Percentiles rank a stretch among this genome's conserved stretches.
phyloP scores from a whole-genome alignment of 2,797 vertebrate species.

The Melanotaenia parkinsoni region DNA sequence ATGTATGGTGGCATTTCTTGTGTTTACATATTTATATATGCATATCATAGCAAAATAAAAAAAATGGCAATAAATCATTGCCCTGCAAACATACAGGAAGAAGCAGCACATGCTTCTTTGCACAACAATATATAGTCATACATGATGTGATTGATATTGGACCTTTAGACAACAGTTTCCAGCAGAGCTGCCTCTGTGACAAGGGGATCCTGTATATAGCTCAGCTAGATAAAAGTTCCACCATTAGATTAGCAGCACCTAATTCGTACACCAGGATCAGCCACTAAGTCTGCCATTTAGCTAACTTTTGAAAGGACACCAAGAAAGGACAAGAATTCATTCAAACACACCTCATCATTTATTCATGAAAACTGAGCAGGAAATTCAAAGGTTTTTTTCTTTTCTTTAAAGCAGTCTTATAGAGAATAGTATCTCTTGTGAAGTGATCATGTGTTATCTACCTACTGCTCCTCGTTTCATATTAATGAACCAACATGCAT shows the following conservation, averaged over 20 bases:
- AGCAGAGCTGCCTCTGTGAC: constrained; percentile 19
- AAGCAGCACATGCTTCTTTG: neutral
- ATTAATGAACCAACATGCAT: constrained; percentile 39
- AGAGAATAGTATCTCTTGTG: constrained; percentile 53
- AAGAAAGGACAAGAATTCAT: constrained; percentile 70
- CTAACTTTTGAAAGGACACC: constrained; percentile 75
- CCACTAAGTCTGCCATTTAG: constrained; percentile 67
- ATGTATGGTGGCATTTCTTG: constrained; percentile 9
- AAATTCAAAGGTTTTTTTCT: constrained; percentile 67
- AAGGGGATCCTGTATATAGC: constrained; percentile 28
- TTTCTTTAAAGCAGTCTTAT: constrained; percentile 48
- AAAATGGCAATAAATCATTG: constrained; percentile 6
- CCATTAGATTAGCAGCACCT: constrained; percentile 65
- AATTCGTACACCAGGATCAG: constrained; percentile 32
- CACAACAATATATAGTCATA: neutral
- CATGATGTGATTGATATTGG: constrained; percentile 5
- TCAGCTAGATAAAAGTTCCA: constrained; percentile 20
- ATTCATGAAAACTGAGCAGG: constrained; percentile 73
- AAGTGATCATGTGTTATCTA: constrained; percentile 49
- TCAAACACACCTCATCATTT: constrained; percentile 70
- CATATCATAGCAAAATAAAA: constrained; percentile 2
- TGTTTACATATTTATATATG: neutral
- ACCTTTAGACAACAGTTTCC: constrained; percentile 35
- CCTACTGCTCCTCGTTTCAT: constrained; percentile 41
- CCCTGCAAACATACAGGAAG: neutral